Evolutionary conservation across 2,888 invertebrate species (phyloP).

Genomic region (Bruchidius siliquastri): DNA sequence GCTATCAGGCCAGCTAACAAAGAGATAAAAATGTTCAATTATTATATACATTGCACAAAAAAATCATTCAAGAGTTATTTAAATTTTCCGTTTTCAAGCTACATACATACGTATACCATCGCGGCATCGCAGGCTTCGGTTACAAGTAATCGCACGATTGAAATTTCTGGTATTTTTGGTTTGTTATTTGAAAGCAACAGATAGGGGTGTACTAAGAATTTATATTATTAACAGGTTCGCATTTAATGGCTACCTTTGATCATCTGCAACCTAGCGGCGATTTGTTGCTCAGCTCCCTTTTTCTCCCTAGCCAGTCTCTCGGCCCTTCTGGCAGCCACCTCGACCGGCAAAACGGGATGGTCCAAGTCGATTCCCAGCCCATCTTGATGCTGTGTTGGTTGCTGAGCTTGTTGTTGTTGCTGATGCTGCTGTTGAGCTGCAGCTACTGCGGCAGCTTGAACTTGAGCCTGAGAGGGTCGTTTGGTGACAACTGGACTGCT

Average conservation of each 20-base stretch:
- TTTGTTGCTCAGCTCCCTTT: conserved; percentile 46
- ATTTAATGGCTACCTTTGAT: conserved; percentile 29
- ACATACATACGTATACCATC: no score
- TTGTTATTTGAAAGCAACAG: no score
- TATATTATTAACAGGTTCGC: no score
- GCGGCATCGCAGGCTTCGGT: no score
- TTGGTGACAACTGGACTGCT: conserved; percentile 68
- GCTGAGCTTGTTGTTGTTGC: conserved; percentile 48
- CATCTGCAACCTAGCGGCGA: conserved; percentile 34
- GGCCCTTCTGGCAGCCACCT: conserved; percentile 74
- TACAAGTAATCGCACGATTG: no score
- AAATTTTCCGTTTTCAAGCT: no score
- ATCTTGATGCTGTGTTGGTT: conserved; percentile 76
- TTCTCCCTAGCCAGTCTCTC: conserved; percentile 84
- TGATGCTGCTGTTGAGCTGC: not conserved
- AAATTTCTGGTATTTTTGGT: no score
- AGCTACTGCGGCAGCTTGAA: not conserved
- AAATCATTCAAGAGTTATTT: no score
- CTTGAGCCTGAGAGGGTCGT: conserved; percentile 13
- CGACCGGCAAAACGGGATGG: conserved; percentile 74
- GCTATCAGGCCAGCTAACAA: conserved; percentile 1
- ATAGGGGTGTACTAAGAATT: no score
- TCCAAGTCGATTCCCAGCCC: conserved; percentile 84
- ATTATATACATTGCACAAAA: conserved; percentile 30
- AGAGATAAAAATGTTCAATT: no score